These are phyloP conservation scores for Stercorarius parasiticus DNA, from an alignment of 2,113 vertebrate species.

Conservation along the genomic window DNA sequence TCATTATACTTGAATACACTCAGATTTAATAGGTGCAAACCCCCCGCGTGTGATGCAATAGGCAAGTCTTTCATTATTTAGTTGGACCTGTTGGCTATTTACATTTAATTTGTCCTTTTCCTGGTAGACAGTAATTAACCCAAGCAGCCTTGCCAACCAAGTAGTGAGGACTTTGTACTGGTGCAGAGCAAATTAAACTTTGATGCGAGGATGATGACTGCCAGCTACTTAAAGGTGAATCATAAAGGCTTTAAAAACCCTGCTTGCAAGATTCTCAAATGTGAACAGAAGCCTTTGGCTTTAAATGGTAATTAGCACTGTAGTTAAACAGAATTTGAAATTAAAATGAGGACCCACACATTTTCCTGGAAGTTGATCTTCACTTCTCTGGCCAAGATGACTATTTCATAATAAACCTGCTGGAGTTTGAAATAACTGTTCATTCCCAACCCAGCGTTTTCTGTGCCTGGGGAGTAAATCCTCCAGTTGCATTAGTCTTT, in stretches of 20 bases:
- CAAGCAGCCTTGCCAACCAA: background rate
- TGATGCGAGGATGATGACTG: background rate
- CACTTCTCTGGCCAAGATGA: background rate
- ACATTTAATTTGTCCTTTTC: slow-evolving; percentile 3
- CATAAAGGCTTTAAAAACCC: slow-evolving; percentile 20
- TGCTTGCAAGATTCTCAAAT: background rate
- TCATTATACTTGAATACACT: background rate
- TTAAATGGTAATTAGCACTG: background rate
- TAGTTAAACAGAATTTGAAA: slow-evolving; percentile 9
- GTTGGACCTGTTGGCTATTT: slow-evolving; percentile 10
- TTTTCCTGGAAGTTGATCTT: background rate
- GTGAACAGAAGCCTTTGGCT: slow-evolving; percentile 29
- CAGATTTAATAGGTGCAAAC: background rate
- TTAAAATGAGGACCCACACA: background rate
- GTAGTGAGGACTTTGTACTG: background rate
- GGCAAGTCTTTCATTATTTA: background rate
- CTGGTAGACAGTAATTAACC: slow-evolving; percentile 46
- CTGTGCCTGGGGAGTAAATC: background rate
- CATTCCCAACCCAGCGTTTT: background rate
- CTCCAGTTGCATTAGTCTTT: rapidly evolving
- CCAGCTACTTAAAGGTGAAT: slow-evolving; percentile 48
- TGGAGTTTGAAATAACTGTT: background rate
- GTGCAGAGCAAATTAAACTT: slow-evolving; percentile 29
- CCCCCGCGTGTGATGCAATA: background rate
- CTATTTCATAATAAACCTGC: background rate